phyloP scores from a whole-genome alignment of 2,113 vertebrate genomes.

The Bubo blakistoni region DNA sequence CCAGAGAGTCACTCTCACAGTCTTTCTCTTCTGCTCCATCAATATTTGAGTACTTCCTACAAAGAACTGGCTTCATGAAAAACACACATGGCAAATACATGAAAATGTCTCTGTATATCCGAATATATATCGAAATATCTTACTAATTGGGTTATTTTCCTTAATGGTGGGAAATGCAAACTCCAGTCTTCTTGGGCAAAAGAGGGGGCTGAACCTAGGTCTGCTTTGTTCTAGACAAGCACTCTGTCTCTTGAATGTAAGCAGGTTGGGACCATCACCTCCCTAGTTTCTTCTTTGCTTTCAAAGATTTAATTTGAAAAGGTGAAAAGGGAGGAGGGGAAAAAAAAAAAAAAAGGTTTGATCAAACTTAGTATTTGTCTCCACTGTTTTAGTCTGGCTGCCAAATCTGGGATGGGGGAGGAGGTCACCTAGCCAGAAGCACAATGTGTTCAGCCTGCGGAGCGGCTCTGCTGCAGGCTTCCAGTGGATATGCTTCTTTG shows the following conservation, averaged over 20 bases:
- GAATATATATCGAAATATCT: background rate
- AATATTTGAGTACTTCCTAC: background rate
- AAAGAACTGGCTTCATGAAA: background rate
- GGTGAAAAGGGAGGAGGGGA: too few relatives aligned
- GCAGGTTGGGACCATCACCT: background rate
- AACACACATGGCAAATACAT: rapidly evolving
- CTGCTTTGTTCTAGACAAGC: background rate
- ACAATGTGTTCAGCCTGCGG: background rate
- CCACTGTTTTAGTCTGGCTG: background rate
- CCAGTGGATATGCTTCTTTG: background rate
- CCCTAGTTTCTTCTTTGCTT: background rate
- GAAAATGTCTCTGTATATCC: background rate
- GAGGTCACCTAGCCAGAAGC: conserved; percentile 2
- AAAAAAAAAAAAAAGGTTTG: background rate
- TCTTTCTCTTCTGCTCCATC: background rate
- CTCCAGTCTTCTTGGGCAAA: background rate
- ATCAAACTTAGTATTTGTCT: background rate
- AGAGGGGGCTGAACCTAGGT: background rate
- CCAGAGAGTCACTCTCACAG: background rate
- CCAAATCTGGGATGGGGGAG: background rate
- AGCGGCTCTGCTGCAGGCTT: background rate
- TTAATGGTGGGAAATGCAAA: background rate
- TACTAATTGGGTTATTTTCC: background rate
- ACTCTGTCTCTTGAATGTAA: rapidly evolving
- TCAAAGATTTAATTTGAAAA: background rate